Conservation (phyloP, 2,113 vertebrate species). For the Actenoides lindsayi region DNA sequence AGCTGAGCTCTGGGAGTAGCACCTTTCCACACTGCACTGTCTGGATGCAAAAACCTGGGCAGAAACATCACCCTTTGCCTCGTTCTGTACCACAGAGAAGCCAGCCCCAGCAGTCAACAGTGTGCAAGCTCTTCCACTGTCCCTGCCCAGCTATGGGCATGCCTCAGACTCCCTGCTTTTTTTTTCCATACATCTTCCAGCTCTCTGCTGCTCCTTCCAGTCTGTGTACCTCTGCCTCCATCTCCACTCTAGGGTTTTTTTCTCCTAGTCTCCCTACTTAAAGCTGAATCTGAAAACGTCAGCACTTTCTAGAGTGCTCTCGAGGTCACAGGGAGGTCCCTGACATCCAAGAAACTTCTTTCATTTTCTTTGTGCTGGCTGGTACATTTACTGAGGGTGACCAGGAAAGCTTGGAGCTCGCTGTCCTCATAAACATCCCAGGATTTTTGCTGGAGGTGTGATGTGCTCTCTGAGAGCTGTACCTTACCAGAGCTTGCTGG, state of each 20-base stretch:
- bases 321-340: neutral
- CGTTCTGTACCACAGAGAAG: rapidly evolving
- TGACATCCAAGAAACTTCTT: neutral
- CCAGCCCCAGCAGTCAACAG: neutral
- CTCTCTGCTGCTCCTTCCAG: neutral
- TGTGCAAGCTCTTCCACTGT: neutral
- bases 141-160: neutral
- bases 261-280: neutral
- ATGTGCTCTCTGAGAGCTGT: neutral
- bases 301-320: neutral
- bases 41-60: neutral
- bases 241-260: neutral
- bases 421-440: neutral
- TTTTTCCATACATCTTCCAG: neutral
- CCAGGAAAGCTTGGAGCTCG: neutral
- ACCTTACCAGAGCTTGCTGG: neutral
- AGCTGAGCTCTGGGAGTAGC: neutral
- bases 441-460: neutral
- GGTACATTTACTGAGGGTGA: neutral
- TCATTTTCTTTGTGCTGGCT: neutral
- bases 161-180: neutral
- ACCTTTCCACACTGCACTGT: rapidly evolving
- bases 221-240: neutral
- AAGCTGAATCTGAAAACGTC: neutral
- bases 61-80: neutral